phyloP scores from a whole-genome alignment of 2,888 invertebrate species.

The Eupeodes luniger region DNA sequence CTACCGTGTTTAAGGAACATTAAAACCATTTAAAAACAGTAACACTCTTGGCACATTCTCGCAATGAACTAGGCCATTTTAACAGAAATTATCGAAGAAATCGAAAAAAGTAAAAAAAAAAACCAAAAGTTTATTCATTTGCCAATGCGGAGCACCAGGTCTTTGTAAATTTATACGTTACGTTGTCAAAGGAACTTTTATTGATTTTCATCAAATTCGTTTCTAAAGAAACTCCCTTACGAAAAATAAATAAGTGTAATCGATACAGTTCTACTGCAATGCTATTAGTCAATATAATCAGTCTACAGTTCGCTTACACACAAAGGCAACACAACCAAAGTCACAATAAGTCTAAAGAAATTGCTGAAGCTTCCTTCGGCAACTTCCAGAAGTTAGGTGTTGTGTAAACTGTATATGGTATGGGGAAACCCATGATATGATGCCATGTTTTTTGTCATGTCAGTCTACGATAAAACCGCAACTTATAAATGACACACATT shows the following conservation, averaged over 20 bases:
- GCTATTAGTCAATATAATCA: slow-evolving; percentile 30
- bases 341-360: slow-evolving; percentile 27
- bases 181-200: not conserved
- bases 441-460: slow-evolving; percentile 23
- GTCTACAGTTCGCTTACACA: not conserved
- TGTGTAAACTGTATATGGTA: slow-evolving; percentile 8
- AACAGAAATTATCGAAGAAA: slow-evolving; percentile 44
- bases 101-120: not conserved
- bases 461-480: slow-evolving; percentile 29
- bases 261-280: slow-evolving; percentile 56
- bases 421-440: slow-evolving; percentile 43
- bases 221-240: slow-evolving; percentile 66
- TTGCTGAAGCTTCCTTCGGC: not conserved
- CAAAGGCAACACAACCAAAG: slow-evolving; percentile 1
- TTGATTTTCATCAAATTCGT: slow-evolving; percentile 66
- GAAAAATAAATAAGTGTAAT: slow-evolving; percentile 49
- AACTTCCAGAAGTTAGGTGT: not conserved
- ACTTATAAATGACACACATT: slow-evolving; percentile 50
- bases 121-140: slow-evolving; percentile 21
- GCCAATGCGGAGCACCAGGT: slow-evolving; percentile 30
- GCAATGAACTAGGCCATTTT: slow-evolving; percentile 64
- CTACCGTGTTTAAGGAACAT: slow-evolving; percentile 51
- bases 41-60: slow-evolving; percentile 56
- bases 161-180: not conserved
- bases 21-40: slow-evolving; percentile 46